Evolutionary conservation across 2,113 vertebrate species (phyloP), one percentile per base, ranked within the genome.

Genomic region (Actenoides lindsayi): DNA sequence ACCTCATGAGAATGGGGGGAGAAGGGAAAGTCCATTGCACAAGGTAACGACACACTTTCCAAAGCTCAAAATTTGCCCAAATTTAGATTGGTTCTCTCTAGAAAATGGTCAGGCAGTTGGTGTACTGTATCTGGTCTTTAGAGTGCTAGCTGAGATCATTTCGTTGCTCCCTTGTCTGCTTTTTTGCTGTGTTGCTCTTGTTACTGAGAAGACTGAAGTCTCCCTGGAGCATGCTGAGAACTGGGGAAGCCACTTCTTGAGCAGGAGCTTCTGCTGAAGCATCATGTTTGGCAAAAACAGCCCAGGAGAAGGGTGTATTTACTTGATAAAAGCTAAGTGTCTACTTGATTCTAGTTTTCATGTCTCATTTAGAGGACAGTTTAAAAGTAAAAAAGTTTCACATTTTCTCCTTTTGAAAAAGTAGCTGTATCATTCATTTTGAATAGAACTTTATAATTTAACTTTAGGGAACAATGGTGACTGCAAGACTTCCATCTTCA

Each of bases 151-250:
- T 68, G 68, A 69, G 57, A 54, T 88, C 9, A 4, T 65, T 80
- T 70, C 24, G 14, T 57, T 92, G 24, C 25, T 81, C 60, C 44
- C 16, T 70, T 30, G 7, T 39, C 59, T 90, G 57, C 53, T 69
- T 63, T 31, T 76, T 68, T 85, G 44, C 56, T 60, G 5, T 41
- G 28, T 74, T 70, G 65, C 51, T 65, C 37, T 54, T 75, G 56
- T 50, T 37, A n/a, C 0, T 9, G 76, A 67, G 59, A 57, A 83
- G 31, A 41, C 54, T 0, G 0, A 63, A 51, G 54, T 50, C 28
- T 81, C 28, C 63, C 62, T 71, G 60, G 30, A 37, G 10, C 17
- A 2, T 1, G 3, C 30, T 56, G 65, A 39, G 80, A n/a, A 20
- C n/a, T 1, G 1, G 7, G 23, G 69, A 81, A 71, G 16, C 46